These are phyloP conservation scores for Pseudotriccus pelzelni DNA, from an alignment of 2,797 vertebrate species.

Conservation along the genomic window DNA sequence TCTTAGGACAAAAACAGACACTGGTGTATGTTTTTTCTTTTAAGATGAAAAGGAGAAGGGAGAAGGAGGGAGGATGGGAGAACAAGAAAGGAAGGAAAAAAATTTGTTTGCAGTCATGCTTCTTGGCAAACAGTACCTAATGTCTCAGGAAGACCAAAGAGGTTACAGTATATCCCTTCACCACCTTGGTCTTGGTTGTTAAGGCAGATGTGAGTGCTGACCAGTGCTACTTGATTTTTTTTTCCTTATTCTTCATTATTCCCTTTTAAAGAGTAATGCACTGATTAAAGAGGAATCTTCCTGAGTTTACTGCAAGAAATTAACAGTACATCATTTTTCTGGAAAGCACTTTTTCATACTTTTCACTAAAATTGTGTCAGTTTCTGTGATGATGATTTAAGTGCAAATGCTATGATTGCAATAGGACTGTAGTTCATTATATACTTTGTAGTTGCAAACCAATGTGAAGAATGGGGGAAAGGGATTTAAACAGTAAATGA, in stretches of 20 bases:
- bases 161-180: background rate
- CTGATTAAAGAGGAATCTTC: background rate
- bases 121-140: background rate
- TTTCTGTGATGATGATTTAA: background rate
- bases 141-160: background rate
- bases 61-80: background rate
- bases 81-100: background rate
- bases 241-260: background rate
- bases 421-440: background rate
- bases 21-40: background rate
- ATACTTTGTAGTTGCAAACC: background rate
- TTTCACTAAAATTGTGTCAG: accelerated
- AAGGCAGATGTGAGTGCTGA: background rate
- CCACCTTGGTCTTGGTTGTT: background rate
- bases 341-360: background rate
- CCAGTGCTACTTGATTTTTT: background rate
- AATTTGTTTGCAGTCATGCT: background rate
- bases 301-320: background rate
- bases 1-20: background rate
- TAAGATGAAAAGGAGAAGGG: background rate
- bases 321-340: background rate
- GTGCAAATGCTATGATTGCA: background rate
- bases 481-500: background rate
- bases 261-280: background rate
- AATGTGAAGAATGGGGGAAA: background rate